phyloP scores from a whole-genome alignment of 2,113 vertebrate genomes.

The Loxodonta africana region DNA sequence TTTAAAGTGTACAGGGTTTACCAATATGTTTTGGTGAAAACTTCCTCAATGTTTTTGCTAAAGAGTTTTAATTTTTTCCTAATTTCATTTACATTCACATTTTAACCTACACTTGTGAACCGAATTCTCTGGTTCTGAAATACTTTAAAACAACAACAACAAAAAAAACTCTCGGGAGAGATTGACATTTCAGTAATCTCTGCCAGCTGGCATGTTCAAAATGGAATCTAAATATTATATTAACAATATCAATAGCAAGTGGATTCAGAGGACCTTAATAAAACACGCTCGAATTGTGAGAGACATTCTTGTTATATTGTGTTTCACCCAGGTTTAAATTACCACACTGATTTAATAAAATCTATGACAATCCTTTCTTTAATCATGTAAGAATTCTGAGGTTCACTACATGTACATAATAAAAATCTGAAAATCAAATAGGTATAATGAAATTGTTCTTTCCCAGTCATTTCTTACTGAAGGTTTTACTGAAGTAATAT shows the following conservation, averaged over 20 bases:
- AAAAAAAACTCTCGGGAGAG: constrained; percentile 11
- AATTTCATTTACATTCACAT: background rate
- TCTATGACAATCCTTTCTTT: constrained; percentile 51
- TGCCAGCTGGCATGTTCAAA: constrained; percentile 52
- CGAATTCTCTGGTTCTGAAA: background rate
- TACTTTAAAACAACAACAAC: background rate
- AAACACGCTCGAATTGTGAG: constrained; percentile 54
- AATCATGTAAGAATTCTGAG: constrained; percentile 63
- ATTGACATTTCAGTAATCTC: constrained; percentile 46
- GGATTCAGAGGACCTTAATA: background rate
- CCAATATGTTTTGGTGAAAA: background rate
- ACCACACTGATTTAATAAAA: constrained; percentile 68
- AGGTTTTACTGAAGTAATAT: background rate
- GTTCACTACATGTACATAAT: background rate
- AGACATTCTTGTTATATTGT: constrained; percentile 55
- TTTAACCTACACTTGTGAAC: constrained; percentile 24
- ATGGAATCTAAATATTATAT: constrained; percentile 68
- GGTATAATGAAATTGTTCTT: background rate
- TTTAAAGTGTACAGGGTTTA: background rate
- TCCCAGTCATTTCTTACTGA: background rate
- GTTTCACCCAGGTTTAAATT: constrained; percentile 64
- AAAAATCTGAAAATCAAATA: constrained; percentile 54
- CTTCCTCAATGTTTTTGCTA: background rate
- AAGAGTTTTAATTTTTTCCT: background rate
- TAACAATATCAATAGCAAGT: constrained; percentile 60